Conservation (phyloP, 2,113 vertebrate genomes). For the Vanacampus margaritifer region DNA sequence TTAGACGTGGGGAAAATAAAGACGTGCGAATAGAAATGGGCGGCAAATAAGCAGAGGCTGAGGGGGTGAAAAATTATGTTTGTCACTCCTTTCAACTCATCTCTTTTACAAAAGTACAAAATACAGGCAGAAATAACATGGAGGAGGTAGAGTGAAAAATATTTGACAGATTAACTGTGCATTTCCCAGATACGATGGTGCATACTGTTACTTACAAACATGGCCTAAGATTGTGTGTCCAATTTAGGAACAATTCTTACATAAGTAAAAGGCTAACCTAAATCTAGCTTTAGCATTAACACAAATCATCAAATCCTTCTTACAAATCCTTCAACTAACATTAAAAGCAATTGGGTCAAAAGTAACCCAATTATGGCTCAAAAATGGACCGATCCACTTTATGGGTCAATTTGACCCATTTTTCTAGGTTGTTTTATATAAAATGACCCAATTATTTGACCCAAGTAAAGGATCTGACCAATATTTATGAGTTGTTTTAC, state of each 20-base stretch:
- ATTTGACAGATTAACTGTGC: neutral
- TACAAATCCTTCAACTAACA: too few relatives aligned
- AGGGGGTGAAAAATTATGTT: neutral
- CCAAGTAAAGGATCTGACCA: too few relatives aligned
- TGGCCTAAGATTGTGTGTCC: neutral
- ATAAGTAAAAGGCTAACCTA: too few relatives aligned
- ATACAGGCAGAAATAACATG: neutral
- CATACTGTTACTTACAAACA: neutral
- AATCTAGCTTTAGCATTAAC: too few relatives aligned
- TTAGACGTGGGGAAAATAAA: neutral
- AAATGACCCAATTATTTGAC: too few relatives aligned
- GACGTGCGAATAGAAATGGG: neutral
- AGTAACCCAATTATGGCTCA: too few relatives aligned
- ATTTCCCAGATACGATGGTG: neutral
- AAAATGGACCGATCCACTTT: too few relatives aligned
- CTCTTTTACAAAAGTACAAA: neutral
- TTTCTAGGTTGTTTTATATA: too few relatives aligned
- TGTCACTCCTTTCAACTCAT: constrained; percentile 1
- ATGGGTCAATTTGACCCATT: too few relatives aligned
- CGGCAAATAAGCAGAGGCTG: neutral
- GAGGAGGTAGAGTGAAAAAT: neutral
- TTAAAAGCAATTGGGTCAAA: too few relatives aligned
- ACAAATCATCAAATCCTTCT: too few relatives aligned
- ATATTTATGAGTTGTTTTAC: too few relatives aligned
- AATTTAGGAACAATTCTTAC: neutral